Evolutionary conservation across 2,113 vertebrate genomes (phyloP).

Genomic region (Tauraco erythrolophus): DNA sequence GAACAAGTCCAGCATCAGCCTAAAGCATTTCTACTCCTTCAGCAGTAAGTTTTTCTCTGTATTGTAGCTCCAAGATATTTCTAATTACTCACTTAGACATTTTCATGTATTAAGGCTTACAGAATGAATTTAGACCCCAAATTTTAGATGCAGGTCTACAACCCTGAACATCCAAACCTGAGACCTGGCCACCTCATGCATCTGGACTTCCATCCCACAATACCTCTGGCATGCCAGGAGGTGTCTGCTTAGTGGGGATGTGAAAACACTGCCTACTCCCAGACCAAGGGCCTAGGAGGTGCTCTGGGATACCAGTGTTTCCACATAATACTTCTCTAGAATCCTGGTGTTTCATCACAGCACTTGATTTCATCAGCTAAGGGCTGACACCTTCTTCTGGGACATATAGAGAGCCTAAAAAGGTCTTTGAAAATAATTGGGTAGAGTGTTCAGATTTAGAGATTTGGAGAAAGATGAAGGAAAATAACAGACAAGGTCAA

Average conservation of each 20-base stretch:
- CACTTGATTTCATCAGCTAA: background rate
- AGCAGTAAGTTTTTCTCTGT: background rate
- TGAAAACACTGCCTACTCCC: background rate
- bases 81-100: background rate
- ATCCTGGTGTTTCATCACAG: accelerated
- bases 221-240: background rate
- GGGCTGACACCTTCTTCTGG: background rate
- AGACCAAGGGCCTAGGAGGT: background rate
- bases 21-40: background rate
- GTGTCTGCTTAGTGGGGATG: accelerated
- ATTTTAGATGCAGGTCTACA: background rate
- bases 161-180: background rate
- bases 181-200: background rate
- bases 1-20: background rate
- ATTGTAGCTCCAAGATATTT: background rate
- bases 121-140: background rate
- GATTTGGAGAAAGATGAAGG: background rate
- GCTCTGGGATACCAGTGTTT: background rate
- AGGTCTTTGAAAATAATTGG: background rate
- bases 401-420: background rate
- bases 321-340: background rate
- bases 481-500: background rate
- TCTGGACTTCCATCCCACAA: background rate
- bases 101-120: background rate
- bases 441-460: background rate